A percentile compares a stretch with the other conserved stretches of the same genome.
These are phyloP conservation scores for Collichthys lucidus DNA, from an alignment of 2,113 vertebrate species.

Conservation along the genomic window DNA sequence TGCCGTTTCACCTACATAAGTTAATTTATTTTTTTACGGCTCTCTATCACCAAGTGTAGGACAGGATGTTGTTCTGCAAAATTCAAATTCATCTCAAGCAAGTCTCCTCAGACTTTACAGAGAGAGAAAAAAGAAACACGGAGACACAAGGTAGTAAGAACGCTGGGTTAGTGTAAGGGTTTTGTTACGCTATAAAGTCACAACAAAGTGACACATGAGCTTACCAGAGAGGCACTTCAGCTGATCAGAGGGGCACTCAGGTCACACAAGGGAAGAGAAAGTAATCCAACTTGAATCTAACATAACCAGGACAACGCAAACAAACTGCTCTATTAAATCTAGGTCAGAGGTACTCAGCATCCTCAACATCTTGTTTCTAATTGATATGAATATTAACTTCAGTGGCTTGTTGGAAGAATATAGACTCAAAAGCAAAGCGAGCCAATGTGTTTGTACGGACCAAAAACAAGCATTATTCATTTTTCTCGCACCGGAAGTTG, in stretches of 20 bases:
- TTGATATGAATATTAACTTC: not conserved
- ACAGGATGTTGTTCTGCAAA: not conserved
- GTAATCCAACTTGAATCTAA: not conserved
- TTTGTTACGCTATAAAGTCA: not conserved
- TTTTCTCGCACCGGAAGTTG: too few species aligned
- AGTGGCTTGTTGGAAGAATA: not conserved
- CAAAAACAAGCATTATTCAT: too few species aligned
- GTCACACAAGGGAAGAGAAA: not conserved
- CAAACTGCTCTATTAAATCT: not conserved
- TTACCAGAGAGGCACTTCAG: not conserved
- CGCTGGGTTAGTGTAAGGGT: not conserved
- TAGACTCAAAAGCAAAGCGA: not conserved
- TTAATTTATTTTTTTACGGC: not conserved
- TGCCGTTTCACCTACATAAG: not conserved
- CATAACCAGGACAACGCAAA: constrained; percentile 15
- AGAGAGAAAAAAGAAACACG: not conserved
- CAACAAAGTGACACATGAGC: not conserved
- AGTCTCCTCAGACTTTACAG: not conserved
- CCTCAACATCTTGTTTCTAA: not conserved
- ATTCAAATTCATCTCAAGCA: not conserved
- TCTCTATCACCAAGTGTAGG: not conserved
- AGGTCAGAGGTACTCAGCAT: constrained; percentile 5
- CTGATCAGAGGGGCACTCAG: not conserved
- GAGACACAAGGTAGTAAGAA: not conserved
- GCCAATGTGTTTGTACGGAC: not conserved